These are phyloP conservation scores for Achroia grisella DNA, from an alignment of 1,140 invertebrate species.

Conservation along the genomic window DNA sequence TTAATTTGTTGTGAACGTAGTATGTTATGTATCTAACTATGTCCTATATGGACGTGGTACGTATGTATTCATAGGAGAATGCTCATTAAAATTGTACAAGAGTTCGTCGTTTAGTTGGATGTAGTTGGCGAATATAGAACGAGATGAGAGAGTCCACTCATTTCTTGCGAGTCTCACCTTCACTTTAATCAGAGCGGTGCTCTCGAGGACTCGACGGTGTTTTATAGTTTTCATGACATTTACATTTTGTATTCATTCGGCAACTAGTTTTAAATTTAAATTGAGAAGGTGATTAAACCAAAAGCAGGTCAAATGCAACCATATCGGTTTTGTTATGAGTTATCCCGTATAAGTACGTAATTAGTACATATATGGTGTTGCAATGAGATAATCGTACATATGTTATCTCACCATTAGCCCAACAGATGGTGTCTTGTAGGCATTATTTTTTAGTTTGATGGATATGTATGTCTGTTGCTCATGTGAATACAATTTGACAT, in stretches of 20 bases:
- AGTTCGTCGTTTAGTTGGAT: conserved; percentile 21
- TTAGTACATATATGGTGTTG: background rate
- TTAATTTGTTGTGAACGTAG: no score
- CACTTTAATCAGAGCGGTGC: conserved; percentile 7
- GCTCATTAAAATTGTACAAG: conserved; percentile 34
- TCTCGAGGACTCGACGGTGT: background rate
- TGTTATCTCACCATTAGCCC: background rate
- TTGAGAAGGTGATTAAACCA: conserved; percentile 1
- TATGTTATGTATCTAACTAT: no score
- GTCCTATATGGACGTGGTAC: no score
- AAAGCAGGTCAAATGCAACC: conserved; percentile 20
- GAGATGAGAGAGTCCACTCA: conserved; percentile 22
- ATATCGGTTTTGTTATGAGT: background rate
- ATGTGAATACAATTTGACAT: no score
- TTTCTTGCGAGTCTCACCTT: conserved; percentile 13
- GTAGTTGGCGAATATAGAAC: conserved; percentile 23
- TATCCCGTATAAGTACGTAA: no score
- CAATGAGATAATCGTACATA: background rate
- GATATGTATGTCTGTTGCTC: background rate
- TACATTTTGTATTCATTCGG: background rate
- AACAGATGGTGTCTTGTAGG: conserved; percentile 6
- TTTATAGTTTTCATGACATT: background rate
- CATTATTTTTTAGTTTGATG: background rate
- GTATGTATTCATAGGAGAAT: background rate
- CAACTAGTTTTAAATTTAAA: background rate